Evolutionary conservation across 2,888 invertebrate genomes (phyloP).

Genomic region (Eupeodes luniger): DNA sequence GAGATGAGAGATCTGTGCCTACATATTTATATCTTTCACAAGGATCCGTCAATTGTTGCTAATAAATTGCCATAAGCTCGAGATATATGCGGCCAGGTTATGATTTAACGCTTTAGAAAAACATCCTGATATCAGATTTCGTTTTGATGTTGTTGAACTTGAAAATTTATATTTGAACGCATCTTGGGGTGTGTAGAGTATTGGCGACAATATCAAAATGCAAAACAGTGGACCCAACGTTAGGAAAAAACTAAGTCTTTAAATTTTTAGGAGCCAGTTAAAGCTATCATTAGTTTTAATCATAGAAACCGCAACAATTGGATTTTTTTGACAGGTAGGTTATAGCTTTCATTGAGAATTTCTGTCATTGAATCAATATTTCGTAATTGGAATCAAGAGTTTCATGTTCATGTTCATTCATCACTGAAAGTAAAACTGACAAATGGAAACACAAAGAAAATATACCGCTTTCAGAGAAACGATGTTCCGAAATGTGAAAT

Average conservation of each 20-base stretch:
- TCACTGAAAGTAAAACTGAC: too few relatives aligned
- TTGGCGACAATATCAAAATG: background rate
- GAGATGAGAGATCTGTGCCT: background rate
- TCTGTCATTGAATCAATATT: too few relatives aligned
- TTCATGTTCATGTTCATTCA: too few relatives aligned
- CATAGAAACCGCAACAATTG: too few relatives aligned
- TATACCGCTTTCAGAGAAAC: too few relatives aligned
- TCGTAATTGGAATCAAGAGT: too few relatives aligned
- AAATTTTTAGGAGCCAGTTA: background rate
- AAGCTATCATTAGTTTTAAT: background rate
- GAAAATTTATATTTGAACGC: constrained; percentile 52
- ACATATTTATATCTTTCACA: constrained; percentile 49
- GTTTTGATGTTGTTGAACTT: constrained; percentile 54
- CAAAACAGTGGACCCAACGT: background rate
- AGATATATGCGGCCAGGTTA: constrained; percentile 73
- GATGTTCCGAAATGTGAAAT: too few relatives aligned
- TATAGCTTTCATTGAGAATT: too few relatives aligned
- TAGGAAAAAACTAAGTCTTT: background rate
- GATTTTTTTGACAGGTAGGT: too few relatives aligned
- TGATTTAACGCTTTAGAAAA: constrained; percentile 68
- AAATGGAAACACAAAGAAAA: too few relatives aligned
- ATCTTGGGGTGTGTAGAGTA: constrained; percentile 1
- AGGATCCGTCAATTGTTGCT: constrained; percentile 74
- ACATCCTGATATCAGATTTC: constrained; percentile 70
- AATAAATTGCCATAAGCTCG: constrained; percentile 74